These are phyloP conservation scores for Hydractinia symbiolongicarpus DNA, from an alignment of 30 jellyfish, hydroid and myxozoan genomes.

Conservation along the genomic window DNA sequence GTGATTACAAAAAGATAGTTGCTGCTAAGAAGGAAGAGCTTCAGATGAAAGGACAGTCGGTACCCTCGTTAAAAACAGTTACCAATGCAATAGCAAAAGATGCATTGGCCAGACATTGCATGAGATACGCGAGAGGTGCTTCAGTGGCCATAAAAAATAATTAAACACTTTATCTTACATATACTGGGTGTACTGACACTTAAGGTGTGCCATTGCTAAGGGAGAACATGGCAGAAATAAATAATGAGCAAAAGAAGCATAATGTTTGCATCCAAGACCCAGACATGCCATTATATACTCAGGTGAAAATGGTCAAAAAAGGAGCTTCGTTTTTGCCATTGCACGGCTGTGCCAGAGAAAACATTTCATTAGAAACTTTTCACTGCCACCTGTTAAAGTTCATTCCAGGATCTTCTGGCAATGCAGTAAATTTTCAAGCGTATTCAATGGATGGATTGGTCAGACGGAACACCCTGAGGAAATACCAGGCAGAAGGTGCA, in stretches of 20 bases:
- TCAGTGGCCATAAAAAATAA: not conserved
- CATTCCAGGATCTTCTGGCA: conserved; percentile 32
- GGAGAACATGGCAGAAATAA: conserved; percentile 4
- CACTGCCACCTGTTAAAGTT: conserved; percentile 23
- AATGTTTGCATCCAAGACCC: conserved; percentile 48
- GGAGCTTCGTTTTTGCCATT: conserved; percentile 36
- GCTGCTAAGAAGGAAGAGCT: conserved; percentile 43
- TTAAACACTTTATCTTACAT: conserved; percentile 26
- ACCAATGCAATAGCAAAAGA: conserved; percentile 10
- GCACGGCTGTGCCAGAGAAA: conserved; percentile 50
- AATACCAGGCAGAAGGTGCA: conserved; percentile 17
- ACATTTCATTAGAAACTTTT: conserved; percentile 30
- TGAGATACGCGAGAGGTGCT: conserved; percentile 27
- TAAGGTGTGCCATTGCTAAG: conserved; percentile 46
- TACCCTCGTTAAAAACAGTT: conserved; percentile 29
- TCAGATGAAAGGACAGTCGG: conserved; percentile 13
- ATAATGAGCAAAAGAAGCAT: conserved; percentile 44
- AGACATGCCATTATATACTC: conserved; percentile 32
- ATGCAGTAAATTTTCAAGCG: conserved; percentile 41
- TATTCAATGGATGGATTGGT: conserved; percentile 33
- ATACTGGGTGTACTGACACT: conserved; percentile 36
- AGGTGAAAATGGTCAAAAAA: conserved; percentile 19
- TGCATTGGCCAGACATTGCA: conserved; percentile 38
- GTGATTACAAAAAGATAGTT: not conserved
- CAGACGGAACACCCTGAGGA: conserved; percentile 31